phyloP scores from a whole-genome alignment of 2,113 vertebrate genomes.

The Tautogolabrus adspersus region DNA sequence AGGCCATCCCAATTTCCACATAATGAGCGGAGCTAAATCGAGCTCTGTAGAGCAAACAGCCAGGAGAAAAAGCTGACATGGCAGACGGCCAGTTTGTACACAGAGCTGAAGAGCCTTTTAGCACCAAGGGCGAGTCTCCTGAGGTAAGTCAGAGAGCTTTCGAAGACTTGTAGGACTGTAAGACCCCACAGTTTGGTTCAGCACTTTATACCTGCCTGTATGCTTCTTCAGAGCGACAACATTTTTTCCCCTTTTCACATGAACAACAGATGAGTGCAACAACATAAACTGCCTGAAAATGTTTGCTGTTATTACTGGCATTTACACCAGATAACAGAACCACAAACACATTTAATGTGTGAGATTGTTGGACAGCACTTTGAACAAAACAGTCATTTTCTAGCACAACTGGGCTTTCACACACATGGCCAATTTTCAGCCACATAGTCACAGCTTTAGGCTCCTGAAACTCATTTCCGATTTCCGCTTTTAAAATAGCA shows the following conservation, averaged over 20 bases:
- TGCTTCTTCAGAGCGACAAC: background rate
- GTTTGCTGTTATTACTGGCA: background rate
- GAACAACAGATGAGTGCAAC: background rate
- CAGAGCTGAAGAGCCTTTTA: conserved; percentile 17
- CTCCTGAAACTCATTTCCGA: background rate
- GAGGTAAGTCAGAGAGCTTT: conserved; percentile 12
- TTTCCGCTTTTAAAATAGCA: no score
- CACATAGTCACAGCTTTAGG: conserved; percentile 7
- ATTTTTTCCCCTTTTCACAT: background rate
- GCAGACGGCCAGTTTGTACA: conserved; percentile 24
- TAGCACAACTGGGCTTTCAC: background rate
- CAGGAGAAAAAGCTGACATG: conserved; percentile 44
- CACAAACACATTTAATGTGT: background rate
- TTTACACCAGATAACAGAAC: background rate
- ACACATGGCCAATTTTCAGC: background rate
- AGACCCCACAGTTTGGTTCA: background rate
- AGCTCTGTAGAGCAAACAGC: conserved; percentile 46
- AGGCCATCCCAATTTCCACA: conserved; percentile 29
- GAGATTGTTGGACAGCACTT: background rate
- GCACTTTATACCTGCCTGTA: background rate
- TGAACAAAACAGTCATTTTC: background rate
- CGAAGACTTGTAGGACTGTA: conserved; percentile 8
- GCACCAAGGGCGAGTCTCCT: background rate
- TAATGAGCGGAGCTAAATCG: conserved; percentile 37
- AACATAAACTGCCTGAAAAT: background rate